Evolutionary conservation across 2,888 invertebrate genomes (phyloP).

Genomic region (Belgica antarctica): DNA sequence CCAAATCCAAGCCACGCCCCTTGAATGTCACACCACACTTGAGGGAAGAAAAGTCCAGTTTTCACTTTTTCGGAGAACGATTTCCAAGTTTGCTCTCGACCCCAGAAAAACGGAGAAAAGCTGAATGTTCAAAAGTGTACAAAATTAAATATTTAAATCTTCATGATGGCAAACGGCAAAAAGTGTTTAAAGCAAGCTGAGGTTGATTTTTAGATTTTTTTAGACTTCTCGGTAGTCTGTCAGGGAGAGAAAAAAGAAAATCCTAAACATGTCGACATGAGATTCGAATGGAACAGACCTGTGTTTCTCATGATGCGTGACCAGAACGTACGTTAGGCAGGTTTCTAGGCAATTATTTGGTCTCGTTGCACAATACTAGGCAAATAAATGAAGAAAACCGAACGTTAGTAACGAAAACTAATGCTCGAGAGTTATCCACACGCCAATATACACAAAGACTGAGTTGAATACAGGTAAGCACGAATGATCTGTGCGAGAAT

Average conservation of each 20-base stretch:
- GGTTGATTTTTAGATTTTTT: constrained; percentile 43
- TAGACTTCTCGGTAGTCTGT: constrained; percentile 19
- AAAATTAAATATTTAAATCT: constrained; percentile 37
- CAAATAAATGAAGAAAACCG: neutral
- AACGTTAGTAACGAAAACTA: neutral
- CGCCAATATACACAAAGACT: neutral
- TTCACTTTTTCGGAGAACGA: neutral
- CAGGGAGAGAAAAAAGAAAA: too few species aligned
- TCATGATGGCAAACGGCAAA: neutral
- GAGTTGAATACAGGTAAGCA: neutral
- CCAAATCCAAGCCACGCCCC: neutral
- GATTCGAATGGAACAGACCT: neutral
- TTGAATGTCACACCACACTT: neutral
- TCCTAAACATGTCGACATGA: constrained; percentile 14
- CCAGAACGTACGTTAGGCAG: neutral
- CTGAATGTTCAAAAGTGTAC: neutral
- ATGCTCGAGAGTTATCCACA: neutral
- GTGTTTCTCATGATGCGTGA: neutral
- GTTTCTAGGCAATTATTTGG: constrained; percentile 10
- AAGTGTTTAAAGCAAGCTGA: neutral
- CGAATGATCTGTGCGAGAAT: constrained; percentile 9
- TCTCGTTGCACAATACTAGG: neutral
- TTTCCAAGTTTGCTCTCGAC: neutral
- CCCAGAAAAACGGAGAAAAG: too few species aligned
- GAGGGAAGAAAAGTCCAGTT: constrained; percentile 20